Percentiles rank a stretch among this genome's conserved stretches.
These are phyloP conservation scores for Exocentrus adspersus DNA, from an alignment of 2,888 invertebrate species.

Conservation along the genomic window DNA sequence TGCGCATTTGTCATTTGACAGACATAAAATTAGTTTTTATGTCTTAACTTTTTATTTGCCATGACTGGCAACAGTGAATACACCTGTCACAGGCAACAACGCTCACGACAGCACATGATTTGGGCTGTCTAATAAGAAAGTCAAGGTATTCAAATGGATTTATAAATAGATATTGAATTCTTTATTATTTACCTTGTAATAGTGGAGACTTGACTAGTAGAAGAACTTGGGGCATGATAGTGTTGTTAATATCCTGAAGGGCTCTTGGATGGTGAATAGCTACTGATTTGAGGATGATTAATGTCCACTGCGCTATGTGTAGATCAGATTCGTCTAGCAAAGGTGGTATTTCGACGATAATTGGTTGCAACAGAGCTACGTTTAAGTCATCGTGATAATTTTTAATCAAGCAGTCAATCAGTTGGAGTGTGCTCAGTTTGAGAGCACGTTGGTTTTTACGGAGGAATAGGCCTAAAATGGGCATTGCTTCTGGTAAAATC, in stretches of 20 bases:
- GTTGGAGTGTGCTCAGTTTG: constrained; percentile 88
- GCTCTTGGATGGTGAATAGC: constrained; percentile 83
- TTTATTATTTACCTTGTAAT: constrained; percentile 76
- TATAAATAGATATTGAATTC: too few species aligned
- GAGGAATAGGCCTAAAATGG: constrained; percentile 91
- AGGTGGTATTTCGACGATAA: constrained; percentile 89
- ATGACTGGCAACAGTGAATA: too few species aligned
- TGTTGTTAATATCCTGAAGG: constrained; percentile 75
- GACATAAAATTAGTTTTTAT: too few species aligned
- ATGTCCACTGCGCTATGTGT: constrained; percentile 93
- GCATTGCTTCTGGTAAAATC: constrained; percentile 82
- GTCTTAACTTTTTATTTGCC: too few species aligned
- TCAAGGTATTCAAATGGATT: too few species aligned
- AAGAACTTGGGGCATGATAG: constrained; percentile 86
- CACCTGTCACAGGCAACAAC: too few species aligned
- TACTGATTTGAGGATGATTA: constrained; percentile 84
- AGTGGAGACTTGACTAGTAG: constrained; percentile 90
- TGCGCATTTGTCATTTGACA: too few species aligned
- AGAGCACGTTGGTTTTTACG: constrained; percentile 96
- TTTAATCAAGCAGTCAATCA: constrained; percentile 89
- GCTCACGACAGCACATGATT: too few species aligned
- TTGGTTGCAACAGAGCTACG: constrained; percentile 77
- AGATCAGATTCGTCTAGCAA: constrained; percentile 94
- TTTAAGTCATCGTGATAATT: constrained; percentile 78
- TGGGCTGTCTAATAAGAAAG: too few species aligned